Percentiles rank a stretch among this genome's conserved stretches.
Evolutionary conservation across 1,140 invertebrate genomes (phyloP).

Genomic region (Ceratosolen fusciceps): DNA sequence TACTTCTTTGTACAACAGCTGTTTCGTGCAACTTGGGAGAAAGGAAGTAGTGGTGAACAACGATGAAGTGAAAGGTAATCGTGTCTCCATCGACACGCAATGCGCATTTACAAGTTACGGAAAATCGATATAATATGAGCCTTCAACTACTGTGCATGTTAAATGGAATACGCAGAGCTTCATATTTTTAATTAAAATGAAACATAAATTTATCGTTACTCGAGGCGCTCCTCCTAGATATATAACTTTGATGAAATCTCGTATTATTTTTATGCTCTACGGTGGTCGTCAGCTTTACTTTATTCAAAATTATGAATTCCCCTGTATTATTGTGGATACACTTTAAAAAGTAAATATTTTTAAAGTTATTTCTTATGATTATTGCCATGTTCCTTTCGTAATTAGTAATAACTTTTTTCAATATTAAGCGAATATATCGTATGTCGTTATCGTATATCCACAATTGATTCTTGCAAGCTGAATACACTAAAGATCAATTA

Average conservation of each 20-base stretch:
- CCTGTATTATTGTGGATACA: slow-evolving; percentile 5
- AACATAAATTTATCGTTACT: slow-evolving; percentile 39
- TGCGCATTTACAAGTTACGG: slow-evolving; percentile 24
- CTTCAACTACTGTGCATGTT: slow-evolving; percentile 43
- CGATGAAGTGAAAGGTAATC: slow-evolving; percentile 39
- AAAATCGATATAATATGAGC: slow-evolving; percentile 30
- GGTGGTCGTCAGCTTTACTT: background rate
- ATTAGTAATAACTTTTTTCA: no score
- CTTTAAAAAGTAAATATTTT: background rate
- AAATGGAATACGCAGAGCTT: slow-evolving; percentile 35
- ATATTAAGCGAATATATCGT: no score
- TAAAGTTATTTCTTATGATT: no score
- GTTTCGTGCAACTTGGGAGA: slow-evolving; percentile 12
- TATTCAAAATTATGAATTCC: slow-evolving; percentile 36
- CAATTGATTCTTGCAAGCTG: no score
- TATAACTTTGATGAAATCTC: slow-evolving; percentile 41
- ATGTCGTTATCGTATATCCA: no score
- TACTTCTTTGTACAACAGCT: background rate
- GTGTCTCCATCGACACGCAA: slow-evolving; percentile 38
- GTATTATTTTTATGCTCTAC: slow-evolving; percentile 38
- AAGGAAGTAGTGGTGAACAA: slow-evolving; percentile 20
- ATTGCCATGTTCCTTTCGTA: no score
- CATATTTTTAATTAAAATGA: slow-evolving; percentile 47
- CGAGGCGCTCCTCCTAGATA: background rate
- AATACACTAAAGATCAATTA: no score